Evolutionary conservation across 2,113 vertebrate genomes (phyloP).

Genomic region (Atractosteus spatula): DNA sequence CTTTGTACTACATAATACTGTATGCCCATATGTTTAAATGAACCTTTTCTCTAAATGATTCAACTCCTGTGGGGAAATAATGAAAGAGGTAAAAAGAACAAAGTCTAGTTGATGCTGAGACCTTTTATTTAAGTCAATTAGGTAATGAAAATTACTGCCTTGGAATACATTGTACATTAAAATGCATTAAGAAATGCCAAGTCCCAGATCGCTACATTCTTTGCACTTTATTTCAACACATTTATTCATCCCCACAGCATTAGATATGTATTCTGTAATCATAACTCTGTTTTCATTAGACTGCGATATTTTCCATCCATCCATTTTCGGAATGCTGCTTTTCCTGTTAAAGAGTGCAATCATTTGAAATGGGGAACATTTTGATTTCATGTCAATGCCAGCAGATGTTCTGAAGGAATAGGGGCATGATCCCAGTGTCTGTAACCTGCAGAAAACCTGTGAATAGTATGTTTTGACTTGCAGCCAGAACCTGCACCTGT

Average conservation of each 20-base stretch:
- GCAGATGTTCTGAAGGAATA: conserved; percentile 6
- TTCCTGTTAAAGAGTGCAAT: too few relatives aligned
- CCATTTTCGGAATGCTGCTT: too few relatives aligned
- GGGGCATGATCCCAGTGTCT: background rate
- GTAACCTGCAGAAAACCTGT: conserved; percentile 7
- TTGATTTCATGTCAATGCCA: background rate
- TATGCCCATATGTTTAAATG: too few relatives aligned
- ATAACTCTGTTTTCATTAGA: background rate
- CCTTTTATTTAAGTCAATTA: too few relatives aligned
- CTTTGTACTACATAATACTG: too few relatives aligned
- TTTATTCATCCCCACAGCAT: background rate
- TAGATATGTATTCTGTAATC: background rate
- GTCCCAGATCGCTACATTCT: background rate
- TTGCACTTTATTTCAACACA: background rate
- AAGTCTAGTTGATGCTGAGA: too few relatives aligned
- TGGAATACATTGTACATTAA: background rate
- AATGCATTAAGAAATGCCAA: background rate
- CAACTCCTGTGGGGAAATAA: too few relatives aligned
- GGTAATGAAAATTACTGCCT: too few relatives aligned
- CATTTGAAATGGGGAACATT: background rate
- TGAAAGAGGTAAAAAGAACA: too few relatives aligned
- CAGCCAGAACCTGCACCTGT: conserved; percentile 39
- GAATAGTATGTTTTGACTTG: conserved; percentile 18
- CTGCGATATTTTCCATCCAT: background rate
- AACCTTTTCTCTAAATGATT: too few relatives aligned